Evolutionary conservation across 2,888 invertebrate species (phyloP).

Genomic region (Chaitophorus viminalis): DNA sequence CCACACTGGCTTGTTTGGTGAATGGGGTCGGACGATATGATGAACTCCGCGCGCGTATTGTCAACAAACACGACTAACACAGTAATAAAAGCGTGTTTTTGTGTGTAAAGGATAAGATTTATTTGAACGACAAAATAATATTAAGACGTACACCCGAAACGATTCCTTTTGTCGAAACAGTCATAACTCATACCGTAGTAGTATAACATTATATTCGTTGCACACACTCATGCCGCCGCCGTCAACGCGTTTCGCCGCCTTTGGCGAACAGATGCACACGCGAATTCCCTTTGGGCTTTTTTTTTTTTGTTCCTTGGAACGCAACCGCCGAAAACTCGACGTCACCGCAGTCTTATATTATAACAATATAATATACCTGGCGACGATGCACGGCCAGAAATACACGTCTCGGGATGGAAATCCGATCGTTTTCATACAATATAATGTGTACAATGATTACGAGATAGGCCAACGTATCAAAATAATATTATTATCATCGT

Average conservation of each 20-base stretch:
- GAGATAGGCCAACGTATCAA: neutral
- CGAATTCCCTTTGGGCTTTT: conserved; percentile 1
- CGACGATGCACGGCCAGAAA: too few relatives aligned
- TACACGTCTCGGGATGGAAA: neutral
- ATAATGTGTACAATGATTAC: too few relatives aligned
- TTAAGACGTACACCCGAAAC: conserved; percentile 54
- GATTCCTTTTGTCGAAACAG: conserved; percentile 33
- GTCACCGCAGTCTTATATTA: neutral
- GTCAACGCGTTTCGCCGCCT: conserved; percentile 5
- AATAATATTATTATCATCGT: neutral
- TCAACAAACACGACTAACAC: conserved; percentile 55
- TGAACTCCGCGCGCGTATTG: conserved; percentile 50
- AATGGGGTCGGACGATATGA: conserved; percentile 45
- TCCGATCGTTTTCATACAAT: neutral
- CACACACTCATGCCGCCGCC: neutral
- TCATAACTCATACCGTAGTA: conserved; percentile 52
- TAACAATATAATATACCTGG: too few relatives aligned
- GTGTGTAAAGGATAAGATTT: conserved; percentile 35
- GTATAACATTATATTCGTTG: neutral
- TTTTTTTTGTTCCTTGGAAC: neutral
- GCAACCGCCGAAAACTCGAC: neutral
- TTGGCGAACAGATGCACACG: conserved; percentile 22
- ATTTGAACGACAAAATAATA: conserved; percentile 50
- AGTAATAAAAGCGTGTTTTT: conserved; percentile 57
- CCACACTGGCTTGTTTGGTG: conserved; percentile 52